phyloP scores from a whole-genome alignment of 2,888 invertebrate genomes.

The Trilocha varians region DNA sequence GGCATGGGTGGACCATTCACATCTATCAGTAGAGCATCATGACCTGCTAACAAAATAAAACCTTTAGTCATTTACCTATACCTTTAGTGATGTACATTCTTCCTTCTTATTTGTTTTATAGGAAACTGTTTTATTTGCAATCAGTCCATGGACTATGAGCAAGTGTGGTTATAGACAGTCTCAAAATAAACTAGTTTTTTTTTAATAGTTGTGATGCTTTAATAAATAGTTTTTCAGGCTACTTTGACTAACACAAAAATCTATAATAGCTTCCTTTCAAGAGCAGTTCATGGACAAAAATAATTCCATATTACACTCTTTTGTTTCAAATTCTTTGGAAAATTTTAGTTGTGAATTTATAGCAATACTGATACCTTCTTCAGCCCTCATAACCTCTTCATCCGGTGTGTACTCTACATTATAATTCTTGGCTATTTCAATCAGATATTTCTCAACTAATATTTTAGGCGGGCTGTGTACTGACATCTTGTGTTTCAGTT shows the following conservation, averaged over 20 bases:
- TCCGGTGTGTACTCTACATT: constrained; percentile 97
- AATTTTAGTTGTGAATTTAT: background rate
- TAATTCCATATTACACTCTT: background rate
- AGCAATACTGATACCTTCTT: constrained; percentile 51
- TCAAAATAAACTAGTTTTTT: too few species aligned
- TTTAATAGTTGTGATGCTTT: too few species aligned
- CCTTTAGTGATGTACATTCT: too few species aligned
- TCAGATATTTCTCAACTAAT: constrained; percentile 92
- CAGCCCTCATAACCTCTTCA: constrained; percentile 89
- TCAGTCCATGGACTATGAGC: too few species aligned
- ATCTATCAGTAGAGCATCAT: constrained; percentile 80
- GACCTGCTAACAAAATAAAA: constrained; percentile 35
- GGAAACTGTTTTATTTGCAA: too few species aligned
- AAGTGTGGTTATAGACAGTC: too few species aligned
- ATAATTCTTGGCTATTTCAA: constrained; percentile 97
- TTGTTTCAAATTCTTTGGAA: background rate
- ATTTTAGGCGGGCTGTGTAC: constrained; percentile 96
- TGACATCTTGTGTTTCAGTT: constrained; percentile 93
- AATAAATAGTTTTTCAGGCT: too few species aligned
- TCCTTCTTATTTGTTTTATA: too few species aligned
- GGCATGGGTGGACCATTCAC: constrained; percentile 78
- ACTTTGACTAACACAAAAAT: too few species aligned
- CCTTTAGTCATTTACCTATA: too few species aligned
- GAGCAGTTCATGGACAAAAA: too few species aligned
- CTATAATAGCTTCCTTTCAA: too few species aligned